A percentile compares a stretch with the other conserved stretches of the same genome.
These are phyloP conservation scores for Formica exsecta DNA, from an alignment of 1,140 invertebrate genomes.

Conservation along the genomic window DNA sequence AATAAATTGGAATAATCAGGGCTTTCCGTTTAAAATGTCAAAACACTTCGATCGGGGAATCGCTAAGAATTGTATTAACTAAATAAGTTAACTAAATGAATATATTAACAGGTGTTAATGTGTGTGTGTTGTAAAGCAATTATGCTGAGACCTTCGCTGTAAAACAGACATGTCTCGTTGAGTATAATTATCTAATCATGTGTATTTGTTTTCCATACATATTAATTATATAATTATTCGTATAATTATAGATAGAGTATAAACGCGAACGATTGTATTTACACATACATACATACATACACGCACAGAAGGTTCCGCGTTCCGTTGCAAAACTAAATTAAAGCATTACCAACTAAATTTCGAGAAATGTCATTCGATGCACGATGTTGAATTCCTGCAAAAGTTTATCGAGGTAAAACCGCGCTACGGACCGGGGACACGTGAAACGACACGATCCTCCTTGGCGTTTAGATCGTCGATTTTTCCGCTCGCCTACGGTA, in stretches of 20 bases:
- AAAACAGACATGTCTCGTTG: neutral
- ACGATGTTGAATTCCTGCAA: neutral
- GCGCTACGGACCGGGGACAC: neutral
- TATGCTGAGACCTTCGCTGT: neutral
- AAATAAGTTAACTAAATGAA: neutral
- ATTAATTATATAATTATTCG: too few relatives aligned
- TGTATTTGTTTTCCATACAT: neutral
- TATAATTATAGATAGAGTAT: neutral
- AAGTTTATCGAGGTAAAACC: neutral
- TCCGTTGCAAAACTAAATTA: too few relatives aligned
- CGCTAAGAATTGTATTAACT: neutral
- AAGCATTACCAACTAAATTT: too few relatives aligned
- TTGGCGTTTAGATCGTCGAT: conserved; percentile 33
- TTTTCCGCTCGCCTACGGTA: conserved; percentile 42
- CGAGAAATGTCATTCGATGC: too few relatives aligned
- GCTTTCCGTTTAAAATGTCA: neutral
- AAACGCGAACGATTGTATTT: too few relatives aligned
- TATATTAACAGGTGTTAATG: neutral
- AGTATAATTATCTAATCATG: neutral
- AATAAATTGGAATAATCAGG: neutral
- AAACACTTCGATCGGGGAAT: neutral
- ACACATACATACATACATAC: too few relatives aligned
- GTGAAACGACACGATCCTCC: neutral
- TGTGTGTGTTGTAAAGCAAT: neutral
- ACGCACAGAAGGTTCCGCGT: too few relatives aligned